Evolutionary conservation across 2,888 invertebrate genomes (phyloP).

Genomic region (Trisateles emortualis): DNA sequence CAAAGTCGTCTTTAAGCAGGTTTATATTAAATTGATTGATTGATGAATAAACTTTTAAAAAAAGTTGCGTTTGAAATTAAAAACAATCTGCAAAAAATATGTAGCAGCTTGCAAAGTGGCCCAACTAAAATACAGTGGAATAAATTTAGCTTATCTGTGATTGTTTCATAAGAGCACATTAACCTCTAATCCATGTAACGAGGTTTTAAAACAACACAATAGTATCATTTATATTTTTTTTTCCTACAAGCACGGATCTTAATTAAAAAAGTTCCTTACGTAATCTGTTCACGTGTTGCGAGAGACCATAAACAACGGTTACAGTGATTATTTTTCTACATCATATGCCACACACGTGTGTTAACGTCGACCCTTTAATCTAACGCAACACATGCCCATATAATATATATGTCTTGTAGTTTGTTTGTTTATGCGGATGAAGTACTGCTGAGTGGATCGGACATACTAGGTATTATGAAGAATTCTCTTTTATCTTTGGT

Average conservation of each 20-base stretch:
- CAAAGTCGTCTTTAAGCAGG: no score
- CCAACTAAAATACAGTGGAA: no score
- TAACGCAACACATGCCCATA: neutral
- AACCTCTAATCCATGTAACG: no score
- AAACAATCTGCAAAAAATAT: no score
- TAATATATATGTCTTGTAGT: neutral
- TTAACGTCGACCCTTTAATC: conserved; percentile 21
- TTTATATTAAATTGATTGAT: no score
- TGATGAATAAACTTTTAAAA: no score
- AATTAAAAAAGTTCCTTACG: conserved; percentile 28
- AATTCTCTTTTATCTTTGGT: neutral
- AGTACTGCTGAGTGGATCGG: neutral
- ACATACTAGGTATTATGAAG: neutral
- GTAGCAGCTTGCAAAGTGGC: no score
- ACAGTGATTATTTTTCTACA: conserved; percentile 45
- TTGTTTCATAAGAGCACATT: no score
- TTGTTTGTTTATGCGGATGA: conserved; percentile 2
- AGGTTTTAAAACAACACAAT: neutral
- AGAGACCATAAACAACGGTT: conserved; percentile 37
- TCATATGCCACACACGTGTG: conserved; percentile 41
- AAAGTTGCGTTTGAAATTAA: no score
- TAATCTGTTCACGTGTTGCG: conserved; percentile 34
- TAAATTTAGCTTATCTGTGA: no score
- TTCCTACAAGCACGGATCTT: conserved; percentile 3
- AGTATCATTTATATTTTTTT: neutral